Evolutionary conservation across 2,113 vertebrate genomes (phyloP).

Genomic region (Copsychus sechellarum): DNA sequence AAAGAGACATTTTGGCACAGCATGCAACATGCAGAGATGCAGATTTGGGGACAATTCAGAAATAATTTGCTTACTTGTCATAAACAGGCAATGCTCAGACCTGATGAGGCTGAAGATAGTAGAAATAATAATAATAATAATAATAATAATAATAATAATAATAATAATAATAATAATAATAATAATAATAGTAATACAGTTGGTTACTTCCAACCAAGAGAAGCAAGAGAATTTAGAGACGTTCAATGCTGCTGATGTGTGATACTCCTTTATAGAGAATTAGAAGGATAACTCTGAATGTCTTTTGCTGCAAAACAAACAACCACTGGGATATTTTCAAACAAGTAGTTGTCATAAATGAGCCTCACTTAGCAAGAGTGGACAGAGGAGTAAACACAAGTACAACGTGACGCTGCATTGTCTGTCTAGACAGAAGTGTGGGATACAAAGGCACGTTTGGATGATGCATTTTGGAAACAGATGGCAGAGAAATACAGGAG

Average conservation of each 20-base stretch:
- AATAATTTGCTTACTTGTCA: not conserved
- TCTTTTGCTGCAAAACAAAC: not conserved
- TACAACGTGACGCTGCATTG: accelerated
- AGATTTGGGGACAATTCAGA: not conserved
- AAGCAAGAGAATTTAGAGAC: not conserved
- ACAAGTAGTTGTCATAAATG: not conserved
- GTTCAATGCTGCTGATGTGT: not conserved
- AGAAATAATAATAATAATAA: not conserved
- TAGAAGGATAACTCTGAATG: not conserved
- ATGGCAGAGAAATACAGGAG: accelerated
- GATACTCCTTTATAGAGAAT: not conserved
- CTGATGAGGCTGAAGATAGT: not conserved
- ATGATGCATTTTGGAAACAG: not conserved
- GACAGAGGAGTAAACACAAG: not conserved
- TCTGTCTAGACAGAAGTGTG: not conserved
- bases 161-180: not conserved
- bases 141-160: not conserved
- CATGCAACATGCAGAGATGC: not conserved
- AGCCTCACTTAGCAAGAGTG: not conserved
- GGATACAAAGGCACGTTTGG: not conserved
- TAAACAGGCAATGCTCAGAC: not conserved
- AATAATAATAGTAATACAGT: not conserved
- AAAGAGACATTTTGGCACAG: not conserved
- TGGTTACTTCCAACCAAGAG: not conserved
- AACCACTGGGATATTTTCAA: not conserved